Base-by-base conservation (phyloP, 1,140 invertebrate species). In the Meloidogyne chitwoodi region DNA sequence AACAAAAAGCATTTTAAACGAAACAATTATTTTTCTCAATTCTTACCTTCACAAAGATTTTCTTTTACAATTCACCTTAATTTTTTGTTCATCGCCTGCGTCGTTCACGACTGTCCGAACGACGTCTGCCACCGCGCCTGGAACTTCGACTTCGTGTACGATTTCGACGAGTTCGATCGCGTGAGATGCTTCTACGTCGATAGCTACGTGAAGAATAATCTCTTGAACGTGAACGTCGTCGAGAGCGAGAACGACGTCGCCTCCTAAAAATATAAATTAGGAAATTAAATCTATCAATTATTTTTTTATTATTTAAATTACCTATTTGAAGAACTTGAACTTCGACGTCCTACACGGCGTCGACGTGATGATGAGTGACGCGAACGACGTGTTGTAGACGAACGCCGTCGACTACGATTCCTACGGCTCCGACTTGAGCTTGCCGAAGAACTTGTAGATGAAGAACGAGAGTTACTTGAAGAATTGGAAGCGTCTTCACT, bases 131-230 rank as follows among this genome's bases (percentile, higher is more conserved):
- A 22, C n/a, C 26, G 31, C 74, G 74, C 8, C 74, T 75, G 5
- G 1, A 61, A 66, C 72, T 68, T 27, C 38, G n/a, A 61, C 75
- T 64, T 34, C 67, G 64, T 26, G 63, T 38, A 41, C 68, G 66
- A 63, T 76, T 56, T 8, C 75, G 75, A 56, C 75, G 34, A 29
- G 12, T 68, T 24, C 73, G 64, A 44, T 44, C 44, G 12, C 68
- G 34, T 14, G 31, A 44, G 27, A 11, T n/a, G 19, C 68, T 44
- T 5, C 64, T n/a, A 65, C 64, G 64, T 27, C 31, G 31, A 38
- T 44, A 44, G 14, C 66, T 67, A 26, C 38, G 62, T n/a, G 68
- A 44, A 14, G 48, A 48, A 68, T 26, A 26, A 62, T 61, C 69
- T 29, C 24, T 38, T 31, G 70, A 48, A 1, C 29, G 70, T 0